Conservation (phyloP, 1,140 invertebrate species). For the Orussus abietinus region DNA sequence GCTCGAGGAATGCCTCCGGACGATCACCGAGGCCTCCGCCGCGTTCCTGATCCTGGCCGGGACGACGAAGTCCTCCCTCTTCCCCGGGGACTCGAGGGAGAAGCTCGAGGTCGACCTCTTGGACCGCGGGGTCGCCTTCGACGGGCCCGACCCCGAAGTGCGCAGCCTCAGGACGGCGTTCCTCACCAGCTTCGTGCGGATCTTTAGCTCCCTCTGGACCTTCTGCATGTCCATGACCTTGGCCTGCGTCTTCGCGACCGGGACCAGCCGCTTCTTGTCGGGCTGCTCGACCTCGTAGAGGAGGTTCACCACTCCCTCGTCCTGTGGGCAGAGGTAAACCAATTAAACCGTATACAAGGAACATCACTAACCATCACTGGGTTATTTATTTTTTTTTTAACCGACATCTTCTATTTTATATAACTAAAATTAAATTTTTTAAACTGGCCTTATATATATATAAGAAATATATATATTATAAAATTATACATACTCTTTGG, state of each 20-base stretch:
- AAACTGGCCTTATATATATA: too few relatives aligned
- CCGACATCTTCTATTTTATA: too few relatives aligned
- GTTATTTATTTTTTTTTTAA: too few relatives aligned
- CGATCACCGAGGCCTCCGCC: conserved; percentile 73
- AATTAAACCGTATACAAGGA: too few relatives aligned
- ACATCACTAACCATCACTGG: too few relatives aligned
- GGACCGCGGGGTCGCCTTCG: conserved; percentile 46
- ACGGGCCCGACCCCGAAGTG: conserved; percentile 26
- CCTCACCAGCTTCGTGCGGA: conserved; percentile 54
- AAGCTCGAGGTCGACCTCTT: conserved; percentile 39
- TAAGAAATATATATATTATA: too few relatives aligned
- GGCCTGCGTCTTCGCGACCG: conserved; percentile 52
- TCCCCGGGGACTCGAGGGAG: conserved; percentile 43
- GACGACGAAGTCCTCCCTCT: conserved; percentile 59
- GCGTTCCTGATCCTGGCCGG: conserved; percentile 55
- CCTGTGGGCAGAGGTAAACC: too few relatives aligned
- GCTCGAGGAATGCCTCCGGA: conserved; percentile 75
- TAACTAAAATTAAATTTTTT: too few relatives aligned
- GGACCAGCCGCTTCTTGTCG: conserved; percentile 47
- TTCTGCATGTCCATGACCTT: conserved; percentile 56
- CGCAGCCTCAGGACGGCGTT: conserved; percentile 55
- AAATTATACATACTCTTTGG: too few relatives aligned
- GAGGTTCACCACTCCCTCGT: conserved; percentile 82
- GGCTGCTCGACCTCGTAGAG: conserved; percentile 70
- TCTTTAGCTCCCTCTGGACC: conserved; percentile 45